Evolutionary conservation across 2,888 invertebrate genomes (phyloP).

Genomic region (Campopleginae sp.): DNA sequence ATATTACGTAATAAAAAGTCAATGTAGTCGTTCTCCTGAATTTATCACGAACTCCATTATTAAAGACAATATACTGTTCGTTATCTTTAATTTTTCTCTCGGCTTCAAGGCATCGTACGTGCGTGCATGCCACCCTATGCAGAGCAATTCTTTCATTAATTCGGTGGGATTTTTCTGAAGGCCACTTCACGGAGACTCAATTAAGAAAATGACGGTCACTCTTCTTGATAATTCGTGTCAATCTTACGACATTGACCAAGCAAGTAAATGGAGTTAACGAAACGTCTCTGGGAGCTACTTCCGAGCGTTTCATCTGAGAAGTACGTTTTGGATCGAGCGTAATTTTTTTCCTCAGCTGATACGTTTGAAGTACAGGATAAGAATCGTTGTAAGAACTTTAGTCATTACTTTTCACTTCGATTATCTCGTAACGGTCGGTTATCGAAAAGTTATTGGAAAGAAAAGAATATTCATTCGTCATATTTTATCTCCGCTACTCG

Average conservation of each 20-base stretch:
- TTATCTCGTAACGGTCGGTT: conserved; percentile 12
- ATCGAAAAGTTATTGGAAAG: neutral
- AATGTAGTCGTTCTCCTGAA: conserved; percentile 13
- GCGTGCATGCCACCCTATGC: neutral
- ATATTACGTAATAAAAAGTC: neutral
- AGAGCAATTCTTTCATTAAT: neutral
- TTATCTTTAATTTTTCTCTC: neutral
- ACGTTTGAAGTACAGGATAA: neutral
- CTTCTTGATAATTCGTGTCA: neutral
- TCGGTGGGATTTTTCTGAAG: neutral
- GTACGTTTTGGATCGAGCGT: neutral
- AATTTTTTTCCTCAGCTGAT: neutral
- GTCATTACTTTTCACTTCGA: neutral
- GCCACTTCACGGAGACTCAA: neutral
- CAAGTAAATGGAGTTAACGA: too few species aligned
- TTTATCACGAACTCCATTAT: conserved; percentile 23
- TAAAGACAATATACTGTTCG: neutral
- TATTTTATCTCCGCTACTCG: neutral
- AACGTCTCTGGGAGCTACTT: neutral
- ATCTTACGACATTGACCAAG: neutral
- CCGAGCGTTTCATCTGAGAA: neutral
- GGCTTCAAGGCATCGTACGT: neutral
- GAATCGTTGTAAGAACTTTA: too few species aligned
- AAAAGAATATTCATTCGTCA: neutral
- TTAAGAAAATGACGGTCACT: neutral